Evolutionary conservation across 1,140 invertebrate species (phyloP), one percentile per base, ranked within the genome.

Genomic region (Linepithema humile): DNA sequence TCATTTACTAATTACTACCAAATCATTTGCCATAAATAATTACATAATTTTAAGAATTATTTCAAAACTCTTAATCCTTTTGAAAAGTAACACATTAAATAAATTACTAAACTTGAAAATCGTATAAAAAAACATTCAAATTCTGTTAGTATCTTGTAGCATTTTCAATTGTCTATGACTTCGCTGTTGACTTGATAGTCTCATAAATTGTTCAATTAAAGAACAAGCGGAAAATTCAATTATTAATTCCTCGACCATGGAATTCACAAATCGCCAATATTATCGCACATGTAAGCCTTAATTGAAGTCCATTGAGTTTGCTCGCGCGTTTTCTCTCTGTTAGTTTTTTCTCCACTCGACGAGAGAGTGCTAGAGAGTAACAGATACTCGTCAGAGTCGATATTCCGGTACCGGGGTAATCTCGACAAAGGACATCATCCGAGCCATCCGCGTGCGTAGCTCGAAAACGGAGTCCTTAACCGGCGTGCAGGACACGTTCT

Each of bases 361-460:
- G n/a, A 38, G 32, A 40, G 12, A 38, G 1, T 12, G 15, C 6
- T 23, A 9, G 17, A 35, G n/a, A n/a, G 62, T 5, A n/a, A 60
- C 6, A 60, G 59, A 70, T 59, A n/a, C 45, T 32, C 29, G 32
- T 67, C 29, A 45, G 29, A 53, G 38, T 86, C 38, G 48, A 62
- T 72, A 26, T 88, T 78, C 45, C 70, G 88, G 70, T 92, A 92
- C 90, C 90, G 90, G 85, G 1, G 86, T 89, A 82, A 94, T 94
- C 43, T 94, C 93, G 38, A 93, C 91, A 35, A 94, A 91, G 43
- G 93, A 94, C 87, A 94, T 85, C 90, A 93, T 87, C 73, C 93
- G 88, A 5, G 90, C 69, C 92, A 92, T 93, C 60, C 91, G 86
- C 9, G 91, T 91, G 5, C 93, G 91, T 29, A 94, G 86, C 43